Conservation (phyloP, 2,113 vertebrate species). For the Psophia crepitans region DNA sequence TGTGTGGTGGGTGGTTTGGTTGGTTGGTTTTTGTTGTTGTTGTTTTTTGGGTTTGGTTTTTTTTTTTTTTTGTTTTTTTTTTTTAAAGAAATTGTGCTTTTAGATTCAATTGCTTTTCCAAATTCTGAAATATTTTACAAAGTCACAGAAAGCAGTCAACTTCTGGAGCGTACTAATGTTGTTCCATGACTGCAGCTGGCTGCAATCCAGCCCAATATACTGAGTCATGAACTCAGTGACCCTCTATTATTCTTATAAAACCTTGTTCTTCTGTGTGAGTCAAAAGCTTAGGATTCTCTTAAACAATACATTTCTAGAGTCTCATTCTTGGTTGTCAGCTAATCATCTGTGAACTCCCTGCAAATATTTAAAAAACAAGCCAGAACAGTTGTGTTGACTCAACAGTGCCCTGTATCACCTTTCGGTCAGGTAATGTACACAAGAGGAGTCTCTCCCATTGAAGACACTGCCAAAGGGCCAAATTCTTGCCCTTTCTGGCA, state of each 20-base stretch:
- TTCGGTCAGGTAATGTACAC: not conserved
- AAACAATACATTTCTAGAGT: not conserved
- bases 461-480: not conserved
- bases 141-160: not conserved
- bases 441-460: not conserved
- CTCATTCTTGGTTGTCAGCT: not conserved
- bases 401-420: not conserved
- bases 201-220: not conserved
- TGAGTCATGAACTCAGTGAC: not conserved
- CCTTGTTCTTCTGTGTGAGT: not conserved
- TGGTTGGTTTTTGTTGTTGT: no score
- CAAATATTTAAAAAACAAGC: conserved; percentile 40
- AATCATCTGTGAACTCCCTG: not conserved
- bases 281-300: not conserved
- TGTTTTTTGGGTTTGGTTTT: no score
- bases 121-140: not conserved
- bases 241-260: not conserved
- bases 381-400: conserved; percentile 13
- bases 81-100: not conserved
- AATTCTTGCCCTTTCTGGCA: not conserved
- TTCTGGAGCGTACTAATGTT: not conserved
- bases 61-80: no score
- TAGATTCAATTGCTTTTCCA: not conserved
- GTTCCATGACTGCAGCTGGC: not conserved
- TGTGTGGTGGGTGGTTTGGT: no score